Percentiles rank a stretch among this genome's conserved stretches.
These are phyloP conservation scores for Nebria salina DNA, from an alignment of 2,888 invertebrate genomes.

Conservation along the genomic window DNA sequence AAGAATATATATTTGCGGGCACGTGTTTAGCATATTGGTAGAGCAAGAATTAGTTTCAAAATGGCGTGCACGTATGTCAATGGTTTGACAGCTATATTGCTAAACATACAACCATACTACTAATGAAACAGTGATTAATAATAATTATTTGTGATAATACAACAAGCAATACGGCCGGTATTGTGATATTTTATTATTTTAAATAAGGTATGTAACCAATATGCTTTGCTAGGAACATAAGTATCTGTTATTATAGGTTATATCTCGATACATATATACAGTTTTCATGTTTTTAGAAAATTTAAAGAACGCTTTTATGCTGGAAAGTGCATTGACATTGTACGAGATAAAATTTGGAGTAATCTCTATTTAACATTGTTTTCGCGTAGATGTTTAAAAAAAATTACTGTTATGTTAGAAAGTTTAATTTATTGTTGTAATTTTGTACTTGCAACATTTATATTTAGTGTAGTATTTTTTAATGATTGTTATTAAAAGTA, in stretches of 20 bases:
- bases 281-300: constrained; percentile 14
- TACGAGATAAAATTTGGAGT: neutral
- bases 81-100: constrained; percentile 33
- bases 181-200: neutral
- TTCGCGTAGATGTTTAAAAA: too few relatives aligned
- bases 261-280: neutral
- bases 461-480: too few relatives aligned
- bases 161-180: constrained; percentile 8
- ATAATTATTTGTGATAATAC: constrained; percentile 17
- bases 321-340: neutral
- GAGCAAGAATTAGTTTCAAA: constrained; percentile 20
- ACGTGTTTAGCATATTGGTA: constrained; percentile 12
- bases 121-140: constrained; percentile 19
- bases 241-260: constrained; percentile 10
- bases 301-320: neutral
- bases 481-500: too few relatives aligned
- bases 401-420: too few relatives aligned
- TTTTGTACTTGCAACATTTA: too few relatives aligned
- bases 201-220: constrained; percentile 4
- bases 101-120: constrained; percentile 22
- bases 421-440: too few relatives aligned
- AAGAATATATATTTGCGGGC: neutral
- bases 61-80: constrained; percentile 36
- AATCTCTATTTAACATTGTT: too few relatives aligned
- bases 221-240: neutral